These are phyloP conservation scores for Stenodera caucasica DNA, from an alignment of 2,888 invertebrate species.

Conservation along the genomic window DNA sequence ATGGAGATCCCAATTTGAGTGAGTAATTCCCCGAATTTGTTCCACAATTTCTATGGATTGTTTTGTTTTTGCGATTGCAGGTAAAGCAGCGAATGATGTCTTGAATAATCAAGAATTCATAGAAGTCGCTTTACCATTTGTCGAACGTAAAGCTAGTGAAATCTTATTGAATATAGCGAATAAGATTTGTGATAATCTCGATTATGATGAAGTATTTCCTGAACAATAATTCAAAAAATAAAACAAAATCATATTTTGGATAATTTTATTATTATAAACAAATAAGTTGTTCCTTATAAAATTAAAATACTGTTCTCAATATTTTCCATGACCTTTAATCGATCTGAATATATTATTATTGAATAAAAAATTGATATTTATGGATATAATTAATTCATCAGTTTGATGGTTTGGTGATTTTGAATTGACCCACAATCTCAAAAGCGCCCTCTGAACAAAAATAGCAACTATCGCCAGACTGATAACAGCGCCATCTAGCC, in stretches of 20 bases:
- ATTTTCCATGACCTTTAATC: too few relatives aligned
- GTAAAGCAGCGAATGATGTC: constrained; percentile 61
- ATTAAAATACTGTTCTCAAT: too few relatives aligned
- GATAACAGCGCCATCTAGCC: too few relatives aligned
- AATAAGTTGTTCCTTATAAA: background rate
- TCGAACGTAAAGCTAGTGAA: constrained; percentile 60
- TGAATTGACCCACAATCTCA: too few relatives aligned
- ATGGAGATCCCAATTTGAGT: constrained; percentile 30
- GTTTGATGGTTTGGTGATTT: too few relatives aligned
- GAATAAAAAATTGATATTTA: too few relatives aligned
- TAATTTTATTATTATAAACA: background rate
- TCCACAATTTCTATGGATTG: background rate
- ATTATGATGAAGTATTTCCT: constrained; percentile 62
- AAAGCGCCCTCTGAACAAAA: too few relatives aligned
- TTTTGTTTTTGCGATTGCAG: constrained; percentile 44
- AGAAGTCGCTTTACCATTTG: constrained; percentile 60
- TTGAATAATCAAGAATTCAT: constrained; percentile 65
- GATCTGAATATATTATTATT: too few relatives aligned
- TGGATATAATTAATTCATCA: too few relatives aligned
- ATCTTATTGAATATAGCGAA: constrained; percentile 61
- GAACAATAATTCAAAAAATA: constrained; percentile 30
- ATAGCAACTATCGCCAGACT: too few relatives aligned
- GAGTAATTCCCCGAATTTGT: constrained; percentile 7
- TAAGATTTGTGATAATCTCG: constrained; percentile 59
- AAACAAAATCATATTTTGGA: too few relatives aligned